phyloP scores from a whole-genome alignment of 2,888 invertebrate genomes.

The Mythimna impura region DNA sequence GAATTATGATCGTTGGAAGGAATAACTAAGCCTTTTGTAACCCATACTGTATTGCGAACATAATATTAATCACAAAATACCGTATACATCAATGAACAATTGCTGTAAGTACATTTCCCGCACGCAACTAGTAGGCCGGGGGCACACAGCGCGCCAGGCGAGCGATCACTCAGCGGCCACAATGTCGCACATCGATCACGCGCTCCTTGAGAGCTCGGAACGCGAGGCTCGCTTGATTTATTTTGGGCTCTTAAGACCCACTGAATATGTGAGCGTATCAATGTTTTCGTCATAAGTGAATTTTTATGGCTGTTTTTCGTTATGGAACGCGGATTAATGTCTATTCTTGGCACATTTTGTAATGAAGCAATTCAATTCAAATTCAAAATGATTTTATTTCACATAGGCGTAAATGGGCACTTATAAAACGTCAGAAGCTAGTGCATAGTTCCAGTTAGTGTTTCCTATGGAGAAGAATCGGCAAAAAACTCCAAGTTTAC shows the following conservation, averaged over 20 bases:
- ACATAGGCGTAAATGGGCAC: too few species aligned
- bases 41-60: not conserved
- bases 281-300: constrained; percentile 4
- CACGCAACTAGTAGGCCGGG: constrained; percentile 42
- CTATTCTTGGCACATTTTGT: not conserved
- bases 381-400: too few species aligned
- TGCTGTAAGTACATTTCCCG: not conserved
- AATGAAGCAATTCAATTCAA: too few species aligned
- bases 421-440: too few species aligned
- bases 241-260: constrained; percentile 22
- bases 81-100: constrained; percentile 38
- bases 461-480: too few species aligned
- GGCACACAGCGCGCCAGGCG: constrained; percentile 26
- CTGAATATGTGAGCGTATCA: constrained; percentile 13
- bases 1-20: too few species aligned
- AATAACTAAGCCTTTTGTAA: not conserved
- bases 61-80: constrained; percentile 8
- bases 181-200: constrained; percentile 47
- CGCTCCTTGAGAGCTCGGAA: not conserved
- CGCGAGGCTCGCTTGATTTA: constrained; percentile 26
- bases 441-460: too few species aligned
- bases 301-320: not conserved
- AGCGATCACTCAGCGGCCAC: constrained; percentile 47
- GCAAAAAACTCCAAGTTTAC: too few species aligned
- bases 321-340: not conserved